A percentile compares a stretch with the other conserved stretches of the same genome.
These are phyloP conservation scores for Varanus salvator DNA, from an alignment of 2,113 vertebrate species.

Conservation along the genomic window DNA sequence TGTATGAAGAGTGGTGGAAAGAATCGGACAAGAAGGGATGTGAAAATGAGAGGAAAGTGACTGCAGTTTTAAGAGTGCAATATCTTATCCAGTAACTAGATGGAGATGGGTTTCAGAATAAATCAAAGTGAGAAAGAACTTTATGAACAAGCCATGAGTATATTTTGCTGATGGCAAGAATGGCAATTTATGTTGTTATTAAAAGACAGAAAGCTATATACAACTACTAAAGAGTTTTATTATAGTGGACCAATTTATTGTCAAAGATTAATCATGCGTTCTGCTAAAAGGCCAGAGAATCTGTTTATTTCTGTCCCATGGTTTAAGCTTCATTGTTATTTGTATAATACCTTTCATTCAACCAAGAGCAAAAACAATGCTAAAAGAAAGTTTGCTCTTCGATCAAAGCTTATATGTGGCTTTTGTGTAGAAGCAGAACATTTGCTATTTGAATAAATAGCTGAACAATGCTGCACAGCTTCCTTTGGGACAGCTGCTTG, in stretches of 20 bases:
- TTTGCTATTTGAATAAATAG: neutral
- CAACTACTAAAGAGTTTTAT: neutral
- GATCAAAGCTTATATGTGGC: constrained; percentile 10
- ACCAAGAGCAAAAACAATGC: neutral
- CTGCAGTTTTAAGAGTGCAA: neutral
- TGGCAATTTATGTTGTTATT: neutral
- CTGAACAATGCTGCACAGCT: constrained; percentile 1
- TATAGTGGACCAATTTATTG: neutral
- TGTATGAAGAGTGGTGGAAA: neutral
- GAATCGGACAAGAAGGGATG: neutral
- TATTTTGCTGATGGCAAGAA: neutral
- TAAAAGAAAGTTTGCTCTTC: neutral
- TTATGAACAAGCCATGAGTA: neutral
- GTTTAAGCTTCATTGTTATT: neutral
- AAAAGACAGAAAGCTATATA: neutral
- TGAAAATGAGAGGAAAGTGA: neutral
- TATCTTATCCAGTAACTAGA: neutral
- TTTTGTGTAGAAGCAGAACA: constrained; percentile 16
- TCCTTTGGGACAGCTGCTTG: neutral
- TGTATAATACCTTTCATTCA: neutral
- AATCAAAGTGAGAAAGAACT: neutral
- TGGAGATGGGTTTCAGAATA: neutral
- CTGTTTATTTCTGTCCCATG: neutral
- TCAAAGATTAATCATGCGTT: neutral
- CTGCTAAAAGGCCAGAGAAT: neutral